Conservation (phyloP, 2,888 invertebrate species). For the Poecilus cupreus region DNA sequence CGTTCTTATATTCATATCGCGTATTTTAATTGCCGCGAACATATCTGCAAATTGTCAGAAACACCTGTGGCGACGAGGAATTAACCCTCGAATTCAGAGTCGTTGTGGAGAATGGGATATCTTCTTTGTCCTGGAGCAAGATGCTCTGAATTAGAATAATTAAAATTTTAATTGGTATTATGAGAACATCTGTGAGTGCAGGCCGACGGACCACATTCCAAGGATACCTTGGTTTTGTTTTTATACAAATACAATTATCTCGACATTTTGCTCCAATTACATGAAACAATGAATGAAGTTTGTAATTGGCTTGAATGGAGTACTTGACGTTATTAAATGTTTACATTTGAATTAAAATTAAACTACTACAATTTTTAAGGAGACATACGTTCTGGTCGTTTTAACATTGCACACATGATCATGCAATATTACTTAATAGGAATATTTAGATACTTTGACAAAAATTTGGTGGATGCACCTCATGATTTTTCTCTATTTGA, state of each 20-base stretch:
- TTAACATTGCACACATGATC: no score
- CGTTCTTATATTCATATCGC: background rate
- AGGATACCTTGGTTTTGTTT: slow-evolving; percentile 25
- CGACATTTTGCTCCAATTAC: slow-evolving; percentile 1
- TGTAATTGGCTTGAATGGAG: background rate
- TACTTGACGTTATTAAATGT: background rate
- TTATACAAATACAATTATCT: slow-evolving; percentile 18
- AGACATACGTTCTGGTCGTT: no score
- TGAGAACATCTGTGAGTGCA: slow-evolving; percentile 37
- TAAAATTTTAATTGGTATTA: slow-evolving; percentile 49
- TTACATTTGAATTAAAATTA: background rate
- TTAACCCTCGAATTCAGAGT: background rate
- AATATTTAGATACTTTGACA: no score
- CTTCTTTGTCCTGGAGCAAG: slow-evolving; percentile 29
- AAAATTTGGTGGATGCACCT: no score
- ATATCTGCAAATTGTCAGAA: slow-evolving; percentile 16
- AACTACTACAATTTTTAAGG: background rate
- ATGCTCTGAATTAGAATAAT: slow-evolving; percentile 49
- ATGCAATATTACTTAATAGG: no score
- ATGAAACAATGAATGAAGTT: background rate
- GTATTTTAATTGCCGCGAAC: slow-evolving; percentile 6
- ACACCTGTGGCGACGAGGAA: slow-evolving; percentile 30
- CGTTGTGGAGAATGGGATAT: background rate
- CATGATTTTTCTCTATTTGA: no score
- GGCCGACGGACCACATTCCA: background rate